These are phyloP conservation scores for Helicoverpa armigera DNA, from an alignment of 1,140 invertebrate genomes.

Conservation along the genomic window DNA sequence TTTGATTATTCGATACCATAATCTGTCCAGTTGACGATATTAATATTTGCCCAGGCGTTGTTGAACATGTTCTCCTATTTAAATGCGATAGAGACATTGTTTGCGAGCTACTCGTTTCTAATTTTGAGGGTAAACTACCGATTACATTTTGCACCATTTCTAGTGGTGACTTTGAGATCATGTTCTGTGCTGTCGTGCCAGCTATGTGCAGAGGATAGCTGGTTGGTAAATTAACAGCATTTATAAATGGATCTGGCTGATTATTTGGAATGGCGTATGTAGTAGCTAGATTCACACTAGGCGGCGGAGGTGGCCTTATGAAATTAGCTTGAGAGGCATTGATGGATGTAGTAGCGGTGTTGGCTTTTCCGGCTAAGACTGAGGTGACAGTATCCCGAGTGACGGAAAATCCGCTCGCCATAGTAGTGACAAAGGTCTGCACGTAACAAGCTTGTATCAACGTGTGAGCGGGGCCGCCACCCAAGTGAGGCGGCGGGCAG, in stretches of 20 bases:
- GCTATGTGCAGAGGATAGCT: constrained; percentile 85
- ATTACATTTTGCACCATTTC: constrained; percentile 94
- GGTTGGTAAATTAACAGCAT: constrained; percentile 82
- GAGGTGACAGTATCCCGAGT: constrained; percentile 93
- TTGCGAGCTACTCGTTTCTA: constrained; percentile 67
- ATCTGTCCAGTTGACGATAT: constrained; percentile 92
- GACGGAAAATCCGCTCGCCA: constrained; percentile 91
- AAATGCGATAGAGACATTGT: constrained; percentile 60
- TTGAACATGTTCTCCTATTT: constrained; percentile 61
- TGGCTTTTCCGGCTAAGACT: constrained; percentile 91
- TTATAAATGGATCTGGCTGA: constrained; percentile 78
- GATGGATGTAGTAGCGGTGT: constrained; percentile 91
- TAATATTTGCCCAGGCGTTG: constrained; percentile 90
- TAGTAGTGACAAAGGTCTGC: constrained; percentile 89
- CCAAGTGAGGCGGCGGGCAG: constrained; percentile 81
- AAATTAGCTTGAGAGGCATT: constrained; percentile 87
- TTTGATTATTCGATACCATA: constrained; percentile 89
- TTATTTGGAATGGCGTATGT: constrained; percentile 82
- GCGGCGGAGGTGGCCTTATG: constrained; percentile 79
- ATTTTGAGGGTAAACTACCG: constrained; percentile 89
- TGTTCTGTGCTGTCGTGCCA: constrained; percentile 83
- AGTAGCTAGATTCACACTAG: constrained; percentile 84
- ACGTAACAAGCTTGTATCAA: constrained; percentile 79
- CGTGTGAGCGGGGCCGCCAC: constrained; percentile 74
- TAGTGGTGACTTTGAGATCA: constrained; percentile 90